Evolutionary conservation across 2,888 invertebrate species (phyloP).

Genomic region (Tipula vernalis): DNA sequence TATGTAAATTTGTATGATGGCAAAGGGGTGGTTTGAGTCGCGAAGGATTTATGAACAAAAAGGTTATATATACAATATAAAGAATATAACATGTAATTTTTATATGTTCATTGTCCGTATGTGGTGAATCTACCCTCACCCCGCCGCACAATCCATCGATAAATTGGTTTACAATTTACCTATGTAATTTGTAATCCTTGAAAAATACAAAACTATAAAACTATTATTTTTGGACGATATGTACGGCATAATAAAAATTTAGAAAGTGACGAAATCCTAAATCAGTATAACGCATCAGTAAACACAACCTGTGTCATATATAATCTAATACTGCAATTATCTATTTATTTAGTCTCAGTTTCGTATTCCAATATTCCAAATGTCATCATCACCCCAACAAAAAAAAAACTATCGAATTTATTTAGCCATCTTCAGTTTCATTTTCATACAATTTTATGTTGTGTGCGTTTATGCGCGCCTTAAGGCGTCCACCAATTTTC

Average conservation of each 20-base stretch:
- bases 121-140: not conserved
- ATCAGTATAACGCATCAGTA: not conserved
- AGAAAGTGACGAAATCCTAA: not conserved
- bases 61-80: too few species aligned
- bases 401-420: not conserved
- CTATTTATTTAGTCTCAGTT: not conserved
- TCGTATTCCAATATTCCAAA: not conserved
- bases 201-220: not conserved
- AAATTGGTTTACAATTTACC: not conserved
- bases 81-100: not conserved
- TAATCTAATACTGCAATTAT: not conserved
- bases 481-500: not conserved
- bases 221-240: not conserved
- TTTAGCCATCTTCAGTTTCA: not conserved
- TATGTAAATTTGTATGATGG: not conserved
- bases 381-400: not conserved
- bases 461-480: not conserved
- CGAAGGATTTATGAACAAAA: not conserved
- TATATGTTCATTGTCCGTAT: not conserved
- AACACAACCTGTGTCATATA: not conserved
- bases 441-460: not conserved
- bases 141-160: not conserved
- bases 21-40: not conserved
- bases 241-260: not conserved
- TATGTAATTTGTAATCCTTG: not conserved